Conservation (phyloP, 2,113 vertebrate genomes). For the Apteryx mantelli region DNA sequence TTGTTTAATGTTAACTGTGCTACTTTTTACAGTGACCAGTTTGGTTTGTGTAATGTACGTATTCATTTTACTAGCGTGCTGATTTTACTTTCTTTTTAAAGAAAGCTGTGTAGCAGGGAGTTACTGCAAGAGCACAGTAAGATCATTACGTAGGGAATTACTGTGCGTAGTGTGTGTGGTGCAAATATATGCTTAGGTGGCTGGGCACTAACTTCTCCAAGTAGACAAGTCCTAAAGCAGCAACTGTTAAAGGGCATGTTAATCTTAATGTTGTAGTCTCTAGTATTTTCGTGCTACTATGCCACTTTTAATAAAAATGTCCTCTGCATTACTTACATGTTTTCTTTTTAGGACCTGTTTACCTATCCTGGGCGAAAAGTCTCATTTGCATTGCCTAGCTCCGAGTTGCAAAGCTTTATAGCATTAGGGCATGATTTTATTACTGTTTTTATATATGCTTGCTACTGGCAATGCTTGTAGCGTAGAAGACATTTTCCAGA, state of each 20-base stretch:
- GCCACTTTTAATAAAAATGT: not conserved
- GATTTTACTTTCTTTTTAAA: not conserved
- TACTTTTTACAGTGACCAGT: too few species aligned
- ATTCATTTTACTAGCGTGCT: not conserved
- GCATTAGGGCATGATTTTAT: not conserved
- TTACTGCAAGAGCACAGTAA: not conserved
- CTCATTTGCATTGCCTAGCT: not conserved
- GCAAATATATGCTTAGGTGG: not conserved
- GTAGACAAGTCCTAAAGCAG: not conserved
- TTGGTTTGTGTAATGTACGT: not conserved
- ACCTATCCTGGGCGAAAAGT: not conserved
- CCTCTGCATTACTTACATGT: not conserved
- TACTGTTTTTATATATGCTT: not conserved
- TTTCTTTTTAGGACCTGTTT: not conserved
- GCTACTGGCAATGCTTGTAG: not conserved
- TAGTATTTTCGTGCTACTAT: not conserved
- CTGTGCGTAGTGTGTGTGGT: not conserved
- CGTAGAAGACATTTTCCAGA: not conserved
- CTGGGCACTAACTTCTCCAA: not conserved
- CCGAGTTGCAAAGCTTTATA: not conserved
- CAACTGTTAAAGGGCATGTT: not conserved
- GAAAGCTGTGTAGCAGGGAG: not conserved
- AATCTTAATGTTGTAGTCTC: not conserved
- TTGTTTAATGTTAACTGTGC: not conserved
- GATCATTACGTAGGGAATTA: not conserved